Evolutionary conservation across 2,888 invertebrate species (phyloP).

Genomic region (Pandemis cinnamomeana): DNA sequence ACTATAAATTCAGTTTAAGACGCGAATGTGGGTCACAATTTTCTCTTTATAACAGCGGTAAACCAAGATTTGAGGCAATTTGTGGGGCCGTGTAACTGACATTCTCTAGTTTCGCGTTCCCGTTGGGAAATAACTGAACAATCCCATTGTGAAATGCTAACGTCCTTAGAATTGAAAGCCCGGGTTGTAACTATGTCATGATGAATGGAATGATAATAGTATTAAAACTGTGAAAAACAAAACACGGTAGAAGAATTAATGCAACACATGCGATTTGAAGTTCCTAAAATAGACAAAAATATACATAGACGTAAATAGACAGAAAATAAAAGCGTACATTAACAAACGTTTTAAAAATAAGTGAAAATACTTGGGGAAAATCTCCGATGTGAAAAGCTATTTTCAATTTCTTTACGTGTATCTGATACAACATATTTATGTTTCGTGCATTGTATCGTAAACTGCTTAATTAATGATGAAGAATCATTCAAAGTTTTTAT

Average conservation of each 20-base stretch:
- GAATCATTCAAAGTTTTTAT: neutral
- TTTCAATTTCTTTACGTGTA: neutral
- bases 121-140: neutral
- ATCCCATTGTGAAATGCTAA: neutral
- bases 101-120: conserved; percentile 21
- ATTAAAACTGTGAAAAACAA: neutral
- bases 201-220: neutral
- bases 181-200: no score
- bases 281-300: neutral
- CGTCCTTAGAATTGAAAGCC: no score
- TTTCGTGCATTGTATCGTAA: neutral
- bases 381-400: neutral
- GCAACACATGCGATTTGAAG: neutral
- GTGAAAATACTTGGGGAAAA: neutral
- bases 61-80: conserved; percentile 27
- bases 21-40: conserved; percentile 68
- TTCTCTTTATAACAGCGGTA: conserved; percentile 42
- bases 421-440: neutral
- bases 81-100: conserved; percentile 14
- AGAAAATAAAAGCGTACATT: no score
- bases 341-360: neutral
- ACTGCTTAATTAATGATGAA: no score
- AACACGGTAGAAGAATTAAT: neutral
- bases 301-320: neutral
- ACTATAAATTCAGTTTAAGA: conserved; percentile 76